Conservation (phyloP, 1,140 invertebrate genomes). For the Vollenhovia emeryi region DNA sequence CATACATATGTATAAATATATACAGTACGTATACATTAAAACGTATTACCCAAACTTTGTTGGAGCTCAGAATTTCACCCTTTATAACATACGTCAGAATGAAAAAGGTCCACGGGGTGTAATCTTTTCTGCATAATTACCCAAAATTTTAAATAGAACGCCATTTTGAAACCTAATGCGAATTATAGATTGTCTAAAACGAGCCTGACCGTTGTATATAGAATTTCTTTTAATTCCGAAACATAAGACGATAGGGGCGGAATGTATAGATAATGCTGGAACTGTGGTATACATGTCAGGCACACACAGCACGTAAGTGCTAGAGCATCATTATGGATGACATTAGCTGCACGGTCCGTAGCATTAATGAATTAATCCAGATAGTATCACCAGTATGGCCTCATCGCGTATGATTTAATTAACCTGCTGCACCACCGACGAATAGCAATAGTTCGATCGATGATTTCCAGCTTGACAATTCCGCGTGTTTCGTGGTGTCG, state of each 20-base stretch:
- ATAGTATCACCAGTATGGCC: constrained; percentile 34
- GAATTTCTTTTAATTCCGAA: constrained; percentile 22
- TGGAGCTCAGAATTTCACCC: no score
- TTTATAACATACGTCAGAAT: no score
- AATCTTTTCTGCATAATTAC: no score
- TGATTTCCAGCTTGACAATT: background rate
- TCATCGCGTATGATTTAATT: constrained; percentile 55
- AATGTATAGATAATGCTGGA: background rate
- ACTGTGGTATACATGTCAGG: background rate
- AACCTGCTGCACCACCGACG: background rate
- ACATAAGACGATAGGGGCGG: background rate
- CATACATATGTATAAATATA: background rate
- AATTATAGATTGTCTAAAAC: background rate
- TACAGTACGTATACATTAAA: background rate
- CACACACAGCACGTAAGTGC: constrained; percentile 23
- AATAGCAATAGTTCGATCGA: constrained; percentile 20
- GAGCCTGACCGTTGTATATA: background rate
- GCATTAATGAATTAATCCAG: constrained; percentile 58
- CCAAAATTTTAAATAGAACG: background rate
- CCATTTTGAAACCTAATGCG: background rate
- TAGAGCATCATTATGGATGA: constrained; percentile 44
- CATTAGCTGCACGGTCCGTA: constrained; percentile 37
- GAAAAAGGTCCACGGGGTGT: no score
- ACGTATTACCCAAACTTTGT: no score
- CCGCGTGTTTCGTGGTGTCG: no score